These are phyloP conservation scores for Eira barbara DNA, from an alignment of 2,113 vertebrate species.

Conservation along the genomic window DNA sequence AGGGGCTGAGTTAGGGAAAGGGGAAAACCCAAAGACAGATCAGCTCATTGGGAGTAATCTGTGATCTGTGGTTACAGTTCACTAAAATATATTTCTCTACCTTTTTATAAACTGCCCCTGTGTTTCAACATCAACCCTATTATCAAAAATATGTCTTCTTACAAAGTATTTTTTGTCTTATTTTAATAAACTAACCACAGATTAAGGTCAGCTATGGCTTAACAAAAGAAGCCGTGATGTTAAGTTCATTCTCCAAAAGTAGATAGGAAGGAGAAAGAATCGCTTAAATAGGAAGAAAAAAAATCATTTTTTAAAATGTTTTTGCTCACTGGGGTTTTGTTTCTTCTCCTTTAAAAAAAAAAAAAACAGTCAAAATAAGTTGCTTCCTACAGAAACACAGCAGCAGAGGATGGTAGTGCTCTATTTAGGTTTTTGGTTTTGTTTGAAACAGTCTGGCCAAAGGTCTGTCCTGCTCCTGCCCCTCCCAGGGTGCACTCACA, in stretches of 20 bases:
- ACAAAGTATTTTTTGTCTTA: slow-evolving; percentile 69
- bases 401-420: slow-evolving; percentile 57
- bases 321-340: slow-evolving; percentile 53
- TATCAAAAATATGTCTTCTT: slow-evolving; percentile 83
- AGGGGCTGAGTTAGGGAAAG: not conserved
- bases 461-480: not conserved
- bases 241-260: slow-evolving; percentile 74
- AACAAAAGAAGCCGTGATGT: slow-evolving; percentile 83
- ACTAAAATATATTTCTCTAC: slow-evolving; percentile 73
- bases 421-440: slow-evolving; percentile 68
- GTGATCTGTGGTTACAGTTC: slow-evolving; percentile 63
- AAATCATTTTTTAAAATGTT: slow-evolving; percentile 11
- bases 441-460: slow-evolving; percentile 63
- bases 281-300: slow-evolving; percentile 67
- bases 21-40: slow-evolving; percentile 39
- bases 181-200: slow-evolving; percentile 79
- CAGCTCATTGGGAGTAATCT: slow-evolving; percentile 47
- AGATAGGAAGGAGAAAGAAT: slow-evolving; percentile 79
- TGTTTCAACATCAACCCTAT: slow-evolving; percentile 73
- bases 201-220: slow-evolving; percentile 82
- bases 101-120: slow-evolving; percentile 65
- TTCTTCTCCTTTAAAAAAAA: slow-evolving; percentile 42
- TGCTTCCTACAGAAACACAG: slow-evolving; percentile 68
- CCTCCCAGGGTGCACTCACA: not conserved
- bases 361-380: slow-evolving; percentile 25